A percentile compares a stretch with the other conserved stretches of the same genome.
Conservation (phyloP, 30 jellyfish, hydroid and myxozoan species). For the Catostylus mosaicus region DNA sequence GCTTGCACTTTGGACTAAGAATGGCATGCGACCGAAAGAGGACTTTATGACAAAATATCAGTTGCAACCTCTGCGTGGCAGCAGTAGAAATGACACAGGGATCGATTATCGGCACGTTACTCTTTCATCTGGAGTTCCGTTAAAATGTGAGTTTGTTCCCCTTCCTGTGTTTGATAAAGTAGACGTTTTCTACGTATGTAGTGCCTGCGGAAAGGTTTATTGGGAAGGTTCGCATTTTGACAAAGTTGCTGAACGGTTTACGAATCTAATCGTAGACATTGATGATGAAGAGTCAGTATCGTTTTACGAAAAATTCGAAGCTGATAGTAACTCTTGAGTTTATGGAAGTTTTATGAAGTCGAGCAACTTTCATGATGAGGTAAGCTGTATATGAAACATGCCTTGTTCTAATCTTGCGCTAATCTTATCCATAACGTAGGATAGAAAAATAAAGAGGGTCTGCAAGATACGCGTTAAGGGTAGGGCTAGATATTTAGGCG, state of each 20-base stretch:
- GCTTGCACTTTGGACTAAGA: constrained; percentile 63
- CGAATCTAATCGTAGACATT: constrained; percentile 55
- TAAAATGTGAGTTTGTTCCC: constrained; percentile 73
- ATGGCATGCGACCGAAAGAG: constrained; percentile 54
- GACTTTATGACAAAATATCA: constrained; percentile 23
- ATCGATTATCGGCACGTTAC: constrained; percentile 63
- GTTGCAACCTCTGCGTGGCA: constrained; percentile 44
- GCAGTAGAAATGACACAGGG: constrained; percentile 29
- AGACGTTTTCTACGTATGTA: constrained; percentile 63
- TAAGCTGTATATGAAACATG: no score
- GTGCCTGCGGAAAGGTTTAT: constrained; percentile 77
- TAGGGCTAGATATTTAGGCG: no score
- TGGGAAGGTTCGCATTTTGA: constrained; percentile 87
- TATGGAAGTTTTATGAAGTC: no score
- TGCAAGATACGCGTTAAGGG: no score
- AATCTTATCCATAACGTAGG: no score
- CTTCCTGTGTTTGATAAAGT: constrained; percentile 67
- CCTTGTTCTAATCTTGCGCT: no score
- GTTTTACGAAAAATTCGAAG: neutral
- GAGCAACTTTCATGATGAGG: no score
- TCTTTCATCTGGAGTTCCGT: constrained; percentile 50
- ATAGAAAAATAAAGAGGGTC: no score
- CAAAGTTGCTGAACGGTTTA: constrained; percentile 45
- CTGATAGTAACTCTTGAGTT: no score
- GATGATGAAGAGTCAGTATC: constrained; percentile 7